Percentiles rank a stretch among this genome's conserved stretches.
Evolutionary conservation across 2,113 vertebrate species (phyloP).

Genomic region (Ophiodon elongatus): DNA sequence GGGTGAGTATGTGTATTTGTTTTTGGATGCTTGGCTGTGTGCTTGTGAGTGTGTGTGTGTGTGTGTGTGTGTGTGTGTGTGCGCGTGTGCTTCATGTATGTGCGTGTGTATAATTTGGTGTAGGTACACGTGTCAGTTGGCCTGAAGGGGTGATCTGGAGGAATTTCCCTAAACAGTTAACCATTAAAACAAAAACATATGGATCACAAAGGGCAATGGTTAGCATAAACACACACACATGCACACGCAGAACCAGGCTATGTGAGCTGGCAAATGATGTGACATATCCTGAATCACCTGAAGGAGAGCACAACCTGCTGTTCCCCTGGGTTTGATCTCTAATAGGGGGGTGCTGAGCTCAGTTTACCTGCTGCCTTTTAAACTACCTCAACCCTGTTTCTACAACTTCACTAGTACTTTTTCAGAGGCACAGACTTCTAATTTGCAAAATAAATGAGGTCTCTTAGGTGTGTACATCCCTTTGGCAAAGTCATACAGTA

Average conservation of each 20-base stretch:
- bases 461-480: constrained; percentile 16
- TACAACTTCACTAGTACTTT: constrained; percentile 42
- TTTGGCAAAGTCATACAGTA: constrained; percentile 31
- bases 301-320: constrained; percentile 50
- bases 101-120: constrained; percentile 36
- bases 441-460: neutral
- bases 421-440: constrained; percentile 31
- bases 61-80: constrained; percentile 50
- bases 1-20: constrained; percentile 53
- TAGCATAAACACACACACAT: constrained; percentile 20
- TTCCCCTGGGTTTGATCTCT: constrained; percentile 44
- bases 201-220: constrained; percentile 54
- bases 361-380: constrained; percentile 72
- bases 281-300: constrained; percentile 63
- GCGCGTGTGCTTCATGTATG: constrained; percentile 24
- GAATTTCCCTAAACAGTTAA: constrained; percentile 65
- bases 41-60: constrained; percentile 37
- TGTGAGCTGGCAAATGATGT: constrained; percentile 55
- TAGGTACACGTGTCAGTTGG: constrained; percentile 53
- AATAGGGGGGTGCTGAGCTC: constrained; percentile 9
- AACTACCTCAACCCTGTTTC: constrained; percentile 50
- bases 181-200: constrained; percentile 74
- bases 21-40: constrained; percentile 46
- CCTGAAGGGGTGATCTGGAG: constrained; percentile 52
- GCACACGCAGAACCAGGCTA: constrained; percentile 23